Evolutionary conservation across 2,797 vertebrate species (phyloP).

Genomic region (Vultur gryphus): DNA sequence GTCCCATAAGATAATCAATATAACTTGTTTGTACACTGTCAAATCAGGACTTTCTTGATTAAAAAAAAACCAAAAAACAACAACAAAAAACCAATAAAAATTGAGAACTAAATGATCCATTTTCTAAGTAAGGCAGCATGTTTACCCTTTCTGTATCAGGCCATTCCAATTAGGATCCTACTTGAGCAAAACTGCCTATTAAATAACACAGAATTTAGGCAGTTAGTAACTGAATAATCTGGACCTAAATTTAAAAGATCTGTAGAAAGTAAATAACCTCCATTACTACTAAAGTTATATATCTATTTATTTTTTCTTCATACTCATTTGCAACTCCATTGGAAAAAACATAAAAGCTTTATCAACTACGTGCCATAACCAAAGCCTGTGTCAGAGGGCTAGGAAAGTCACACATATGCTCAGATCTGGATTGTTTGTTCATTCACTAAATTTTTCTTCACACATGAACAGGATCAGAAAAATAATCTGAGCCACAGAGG

Average conservation of each 20-base stretch:
- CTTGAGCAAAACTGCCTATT: background rate
- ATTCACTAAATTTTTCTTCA: background rate
- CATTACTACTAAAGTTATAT: background rate
- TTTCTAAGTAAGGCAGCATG: background rate
- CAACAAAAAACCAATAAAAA: background rate
- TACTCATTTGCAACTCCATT: background rate
- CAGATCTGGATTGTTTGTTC: background rate
- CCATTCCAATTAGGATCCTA: background rate
- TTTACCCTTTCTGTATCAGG: background rate
- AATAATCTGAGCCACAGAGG: background rate
- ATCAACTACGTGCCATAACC: background rate
- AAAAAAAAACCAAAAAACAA: background rate
- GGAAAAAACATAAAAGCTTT: background rate
- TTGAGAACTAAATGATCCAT: background rate
- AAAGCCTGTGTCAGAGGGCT: background rate
- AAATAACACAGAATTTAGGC: background rate
- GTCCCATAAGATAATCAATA: background rate
- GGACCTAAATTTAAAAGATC: background rate
- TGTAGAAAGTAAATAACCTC: background rate
- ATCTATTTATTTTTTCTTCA: background rate
- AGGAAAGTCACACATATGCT: background rate
- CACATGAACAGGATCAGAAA: background rate
- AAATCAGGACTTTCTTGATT: background rate
- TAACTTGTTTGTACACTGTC: background rate
- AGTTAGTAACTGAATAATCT: background rate